Percentiles rank a stretch among this genome's conserved stretches.
Conservation (phyloP, 1,140 invertebrate species). For the Galleria mellonella region DNA sequence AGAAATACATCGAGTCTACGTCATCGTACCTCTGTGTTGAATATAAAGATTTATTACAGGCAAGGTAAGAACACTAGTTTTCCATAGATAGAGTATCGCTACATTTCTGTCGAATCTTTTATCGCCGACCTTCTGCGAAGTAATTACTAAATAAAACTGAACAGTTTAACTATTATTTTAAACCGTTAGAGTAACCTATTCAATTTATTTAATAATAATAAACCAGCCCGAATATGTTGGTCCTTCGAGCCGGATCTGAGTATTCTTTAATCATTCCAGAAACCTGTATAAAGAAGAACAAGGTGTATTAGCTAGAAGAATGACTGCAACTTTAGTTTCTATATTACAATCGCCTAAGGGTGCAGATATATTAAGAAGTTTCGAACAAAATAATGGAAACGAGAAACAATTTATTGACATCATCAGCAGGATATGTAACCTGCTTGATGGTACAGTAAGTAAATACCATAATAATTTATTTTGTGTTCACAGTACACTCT, state of each 20-base stretch:
- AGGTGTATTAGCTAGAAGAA: slow-evolving; percentile 32
- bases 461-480: not conserved
- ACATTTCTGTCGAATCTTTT: too few relatives aligned
- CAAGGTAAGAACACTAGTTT: slow-evolving; percentile 20
- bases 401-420: slow-evolving; percentile 17
- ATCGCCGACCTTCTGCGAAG: too few relatives aligned
- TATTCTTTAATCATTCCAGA: slow-evolving; percentile 19
- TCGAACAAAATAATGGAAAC: not conserved
- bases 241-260: too few relatives aligned
- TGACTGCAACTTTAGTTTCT: slow-evolving; percentile 23
- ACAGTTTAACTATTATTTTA: too few relatives aligned
- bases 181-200: too few relatives aligned
- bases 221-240: too few relatives aligned
- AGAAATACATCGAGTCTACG: slow-evolving; percentile 46
- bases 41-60: slow-evolving; percentile 28
- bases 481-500: too few relatives aligned
- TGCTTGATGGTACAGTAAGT: slow-evolving; percentile 41
- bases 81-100: too few relatives aligned
- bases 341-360: slow-evolving; percentile 26
- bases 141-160: too few relatives aligned
- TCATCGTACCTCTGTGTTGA: slow-evolving; percentile 14
- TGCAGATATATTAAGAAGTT: slow-evolving; percentile 14
- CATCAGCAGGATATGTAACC: slow-evolving; percentile 30
- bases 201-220: too few relatives aligned
- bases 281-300: slow-evolving; percentile 50